phyloP scores from a whole-genome alignment of 1,140 invertebrate species.

The Calephelis virginiensis region DNA sequence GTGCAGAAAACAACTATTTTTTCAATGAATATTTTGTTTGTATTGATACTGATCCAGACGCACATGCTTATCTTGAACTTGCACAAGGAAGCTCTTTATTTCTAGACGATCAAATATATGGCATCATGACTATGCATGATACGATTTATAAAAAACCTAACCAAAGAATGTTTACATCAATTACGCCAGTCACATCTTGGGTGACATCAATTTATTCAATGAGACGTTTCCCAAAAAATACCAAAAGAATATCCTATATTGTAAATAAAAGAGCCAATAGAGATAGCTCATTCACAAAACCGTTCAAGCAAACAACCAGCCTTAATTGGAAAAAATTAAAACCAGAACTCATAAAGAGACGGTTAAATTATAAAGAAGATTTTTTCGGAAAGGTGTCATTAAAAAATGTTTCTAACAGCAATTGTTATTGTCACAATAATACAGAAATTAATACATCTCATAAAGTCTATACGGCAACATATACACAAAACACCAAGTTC shows the following conservation, averaged over 20 bases:
- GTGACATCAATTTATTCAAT: neutral
- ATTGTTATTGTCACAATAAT: no score
- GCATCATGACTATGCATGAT: neutral
- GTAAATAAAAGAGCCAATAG: neutral
- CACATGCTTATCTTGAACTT: neutral
- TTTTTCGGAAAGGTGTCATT: no score
- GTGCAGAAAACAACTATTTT: neutral
- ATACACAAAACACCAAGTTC: neutral
- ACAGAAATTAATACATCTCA: no score
- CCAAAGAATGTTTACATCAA: neutral
- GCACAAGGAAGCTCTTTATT: neutral
- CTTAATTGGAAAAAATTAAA: neutral
- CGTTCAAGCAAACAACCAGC: neutral
- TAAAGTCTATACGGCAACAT: neutral
- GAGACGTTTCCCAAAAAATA: neutral
- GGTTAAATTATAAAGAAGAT: neutral
- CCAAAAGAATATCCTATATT: neutral
- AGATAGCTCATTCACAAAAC: neutral
- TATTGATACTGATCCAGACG: neutral
- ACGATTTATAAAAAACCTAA: neutral
- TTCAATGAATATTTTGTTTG: constrained; percentile 1
- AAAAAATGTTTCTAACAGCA: no score
- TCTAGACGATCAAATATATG: neutral
- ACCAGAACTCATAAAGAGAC: neutral
- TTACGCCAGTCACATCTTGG: neutral